These are phyloP conservation scores for Heliconius melpomene DNA, from an alignment of 1,140 invertebrate genomes.

Conservation along the genomic window DNA sequence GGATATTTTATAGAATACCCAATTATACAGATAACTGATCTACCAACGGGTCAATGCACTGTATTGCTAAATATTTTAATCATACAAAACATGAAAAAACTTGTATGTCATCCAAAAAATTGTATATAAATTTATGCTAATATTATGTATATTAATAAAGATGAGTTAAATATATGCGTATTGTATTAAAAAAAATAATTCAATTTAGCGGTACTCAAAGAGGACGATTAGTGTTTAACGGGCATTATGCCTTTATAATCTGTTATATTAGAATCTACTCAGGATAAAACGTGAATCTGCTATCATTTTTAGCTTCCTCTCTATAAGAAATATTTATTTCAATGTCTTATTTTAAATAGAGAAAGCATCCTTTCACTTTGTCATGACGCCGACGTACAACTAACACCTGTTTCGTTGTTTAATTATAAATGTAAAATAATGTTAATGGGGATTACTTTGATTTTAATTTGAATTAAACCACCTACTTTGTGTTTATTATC, in stretches of 20 bases:
- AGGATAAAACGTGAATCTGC: too few relatives aligned
- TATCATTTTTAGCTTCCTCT: too few relatives aligned
- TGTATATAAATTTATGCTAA: background rate
- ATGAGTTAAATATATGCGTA: background rate
- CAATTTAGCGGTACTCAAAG: background rate
- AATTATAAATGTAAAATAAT: background rate
- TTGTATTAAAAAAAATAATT: background rate
- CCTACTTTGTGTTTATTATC: background rate
- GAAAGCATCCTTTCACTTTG: constrained; percentile 1
- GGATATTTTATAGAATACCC: background rate
- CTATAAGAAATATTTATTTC: background rate
- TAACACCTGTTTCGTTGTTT: constrained; percentile 8
- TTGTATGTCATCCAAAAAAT: background rate
- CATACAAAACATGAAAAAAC: background rate
- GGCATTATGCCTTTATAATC: background rate
- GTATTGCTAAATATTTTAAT: background rate
- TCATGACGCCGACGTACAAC: background rate
- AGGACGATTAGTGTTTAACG: background rate
- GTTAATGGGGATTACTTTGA: background rate
- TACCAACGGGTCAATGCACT: background rate
- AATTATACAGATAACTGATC: background rate
- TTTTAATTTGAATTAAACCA: background rate
- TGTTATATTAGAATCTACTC: too few relatives aligned
- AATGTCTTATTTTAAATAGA: background rate
- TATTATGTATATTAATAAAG: background rate